These are phyloP conservation scores for Lamellibrachia satsuma DNA, from an alignment of 2,888 invertebrate genomes.

Conservation along the genomic window DNA sequence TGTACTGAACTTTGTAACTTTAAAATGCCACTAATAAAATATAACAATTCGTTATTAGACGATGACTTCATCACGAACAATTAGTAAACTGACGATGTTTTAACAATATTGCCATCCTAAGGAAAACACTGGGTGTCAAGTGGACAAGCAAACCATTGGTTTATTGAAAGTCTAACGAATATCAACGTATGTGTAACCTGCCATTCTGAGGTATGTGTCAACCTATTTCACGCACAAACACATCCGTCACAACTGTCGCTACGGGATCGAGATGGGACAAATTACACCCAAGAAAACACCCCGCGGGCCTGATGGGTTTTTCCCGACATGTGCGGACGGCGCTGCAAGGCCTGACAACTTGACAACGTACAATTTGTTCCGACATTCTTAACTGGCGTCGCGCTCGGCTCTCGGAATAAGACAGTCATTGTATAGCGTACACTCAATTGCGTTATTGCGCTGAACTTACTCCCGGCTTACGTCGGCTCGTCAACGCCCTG, in stretches of 20 bases:
- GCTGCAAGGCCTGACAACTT: not conserved
- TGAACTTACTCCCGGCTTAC: not conserved
- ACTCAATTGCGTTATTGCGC: not conserved
- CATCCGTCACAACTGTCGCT: not conserved
- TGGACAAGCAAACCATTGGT: too few species aligned
- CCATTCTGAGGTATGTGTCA: too few species aligned
- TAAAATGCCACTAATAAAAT: not conserved
- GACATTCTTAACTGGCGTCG: not conserved
- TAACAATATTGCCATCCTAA: not conserved
- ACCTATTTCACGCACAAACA: not conserved
- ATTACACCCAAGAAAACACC: not conserved
- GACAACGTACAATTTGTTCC: slow-evolving; percentile 7
- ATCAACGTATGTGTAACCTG: too few species aligned
- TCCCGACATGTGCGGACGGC: not conserved
- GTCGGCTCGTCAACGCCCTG: not conserved
- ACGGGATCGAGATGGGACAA: not conserved
- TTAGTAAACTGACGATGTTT: not conserved
- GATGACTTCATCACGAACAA: not conserved
- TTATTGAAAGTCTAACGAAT: too few species aligned
- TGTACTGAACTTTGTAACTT: not conserved
- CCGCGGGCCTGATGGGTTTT: not conserved
- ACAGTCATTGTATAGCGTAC: not conserved
- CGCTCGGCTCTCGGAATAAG: not conserved
- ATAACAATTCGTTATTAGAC: not conserved
- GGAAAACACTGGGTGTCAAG: too few species aligned